A percentile compares a stretch with the other conserved stretches of the same genome.
phyloP scores from a whole-genome alignment of 2,797 vertebrate genomes.

The Loriculus beryllinus region DNA sequence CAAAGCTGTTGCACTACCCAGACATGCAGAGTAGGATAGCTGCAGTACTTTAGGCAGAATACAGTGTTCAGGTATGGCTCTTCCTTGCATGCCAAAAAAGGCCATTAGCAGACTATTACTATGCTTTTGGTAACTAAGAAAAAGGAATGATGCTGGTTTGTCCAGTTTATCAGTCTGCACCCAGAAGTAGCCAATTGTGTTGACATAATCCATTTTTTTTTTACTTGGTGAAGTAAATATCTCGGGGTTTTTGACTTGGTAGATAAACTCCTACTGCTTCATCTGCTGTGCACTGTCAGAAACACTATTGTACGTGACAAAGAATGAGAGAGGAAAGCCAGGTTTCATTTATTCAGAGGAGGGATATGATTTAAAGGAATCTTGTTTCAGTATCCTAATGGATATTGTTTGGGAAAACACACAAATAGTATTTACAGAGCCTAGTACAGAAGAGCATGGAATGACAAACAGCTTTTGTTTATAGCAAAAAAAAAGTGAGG shows the following conservation, averaged over 20 bases:
- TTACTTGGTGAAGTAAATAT: not conserved
- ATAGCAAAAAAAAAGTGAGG: not conserved
- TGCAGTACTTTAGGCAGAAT: not conserved
- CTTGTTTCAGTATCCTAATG: not conserved
- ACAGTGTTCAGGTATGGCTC: not conserved
- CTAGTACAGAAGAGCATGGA: not conserved
- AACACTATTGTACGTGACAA: not conserved
- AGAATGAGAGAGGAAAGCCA: not conserved
- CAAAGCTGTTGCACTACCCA: not conserved
- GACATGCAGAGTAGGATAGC: not conserved
- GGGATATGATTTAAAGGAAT: not conserved
- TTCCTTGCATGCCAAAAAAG: rapidly evolving
- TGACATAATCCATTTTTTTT: not conserved
- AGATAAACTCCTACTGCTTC: not conserved
- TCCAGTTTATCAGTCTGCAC: not conserved
- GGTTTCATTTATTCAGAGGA: not conserved
- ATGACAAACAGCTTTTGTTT: slow-evolving; percentile 28
- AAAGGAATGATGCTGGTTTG: not conserved
- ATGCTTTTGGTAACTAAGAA: not conserved
- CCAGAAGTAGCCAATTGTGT: not conserved
- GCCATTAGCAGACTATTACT: not conserved
- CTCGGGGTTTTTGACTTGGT: not conserved
- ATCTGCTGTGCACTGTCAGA: not conserved
- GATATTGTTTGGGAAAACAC: not conserved
- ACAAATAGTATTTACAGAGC: not conserved